phyloP scores from a whole-genome alignment of 2,113 vertebrate genomes.

The Phylloscopus trochiloides region DNA sequence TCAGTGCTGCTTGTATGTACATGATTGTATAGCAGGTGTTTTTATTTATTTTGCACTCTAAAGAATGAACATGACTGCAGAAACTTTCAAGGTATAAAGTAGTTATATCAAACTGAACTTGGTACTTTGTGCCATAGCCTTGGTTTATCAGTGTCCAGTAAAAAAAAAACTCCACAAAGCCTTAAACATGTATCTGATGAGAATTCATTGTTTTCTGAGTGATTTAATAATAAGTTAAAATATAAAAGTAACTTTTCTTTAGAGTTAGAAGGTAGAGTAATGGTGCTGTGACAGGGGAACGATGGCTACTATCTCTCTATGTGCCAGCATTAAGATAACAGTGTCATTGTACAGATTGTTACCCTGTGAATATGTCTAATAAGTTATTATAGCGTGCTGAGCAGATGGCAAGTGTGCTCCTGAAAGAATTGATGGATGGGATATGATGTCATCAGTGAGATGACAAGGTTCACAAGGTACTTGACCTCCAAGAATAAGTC shows the following conservation, averaged over 20 bases:
- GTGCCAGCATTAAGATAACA: conserved; percentile 79
- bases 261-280: conserved; percentile 39
- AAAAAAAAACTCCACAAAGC: not conserved
- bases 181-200: not conserved
- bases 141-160: not conserved
- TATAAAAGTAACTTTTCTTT: conserved; percentile 17
- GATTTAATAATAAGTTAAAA: conserved; percentile 29
- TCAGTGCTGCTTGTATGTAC: not conserved
- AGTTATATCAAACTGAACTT: not conserved
- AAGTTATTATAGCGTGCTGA: conserved; percentile 83
- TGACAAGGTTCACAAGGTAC: conserved; percentile 87
- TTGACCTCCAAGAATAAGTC: conserved; percentile 82
- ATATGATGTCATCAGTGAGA: conserved; percentile 95
- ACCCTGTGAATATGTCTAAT: conserved; percentile 80
- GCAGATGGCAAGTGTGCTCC: conserved; percentile 90
- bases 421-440: conserved; percentile 88
- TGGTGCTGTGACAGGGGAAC: conserved; percentile 51
- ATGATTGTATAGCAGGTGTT: not conserved
- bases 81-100: not conserved
- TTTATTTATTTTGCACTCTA: not conserved
- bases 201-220: not conserved
- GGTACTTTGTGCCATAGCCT: not conserved
- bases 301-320: conserved; percentile 65
- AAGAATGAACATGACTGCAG: not conserved
- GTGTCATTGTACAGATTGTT: conserved; percentile 79